Base-by-base conservation (phyloP, 2,888 invertebrate genomes). In the Pseudococcus jackbeardsleyi region DNA sequence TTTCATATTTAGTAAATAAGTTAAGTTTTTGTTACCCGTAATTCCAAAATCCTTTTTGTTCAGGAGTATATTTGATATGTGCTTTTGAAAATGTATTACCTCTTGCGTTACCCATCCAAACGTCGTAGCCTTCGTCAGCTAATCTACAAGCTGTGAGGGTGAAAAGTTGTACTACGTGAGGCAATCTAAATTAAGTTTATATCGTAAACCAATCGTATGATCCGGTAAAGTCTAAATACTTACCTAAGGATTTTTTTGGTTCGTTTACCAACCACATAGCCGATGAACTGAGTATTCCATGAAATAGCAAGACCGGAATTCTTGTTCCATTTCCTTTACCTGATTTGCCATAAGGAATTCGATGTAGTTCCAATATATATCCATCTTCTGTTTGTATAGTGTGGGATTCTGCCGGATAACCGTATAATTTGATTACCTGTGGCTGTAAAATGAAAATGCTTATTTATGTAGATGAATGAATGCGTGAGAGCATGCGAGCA, bases 61-160 rank as follows among this genome's bases (percentile, higher is more conserved):
- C 92, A 0, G 93, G 92, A 39, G 85, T 89, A 17, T 42, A 50
- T 50, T 12, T 50, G 48, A 42, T 91, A 90, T 96, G 96, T 1
- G 93, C 93, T 90, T 93, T 92, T 3, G 95, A 95, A 91, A 96
- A 96, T 0, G 94, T 94, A 91, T 97, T 97, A 0, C 97, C 97
- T 90, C 97, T 93, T 12, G 94, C 94, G 91, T 97, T 97, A 5
- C 96, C 96, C 90, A 97, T 90, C 97, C 97, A 97, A 0, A 95
- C 95, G 90, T 95, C 95, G 90, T 95, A 95, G 1, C 95, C 95
- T 8, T 92, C 92, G 89, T 95, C 94, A 0, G 95, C 93, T 9
- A 79, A 79, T 79, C 17, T 42, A 17, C 9, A 79, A 33, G 79
- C 79, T 79, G 26, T 17, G 1, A 68, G 7, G 9, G 15, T 50